A percentile compares a stretch with the other conserved stretches of the same genome.
phyloP scores from a whole-genome alignment of 1,140 invertebrate genomes.

The Conus ventricosus region DNA sequence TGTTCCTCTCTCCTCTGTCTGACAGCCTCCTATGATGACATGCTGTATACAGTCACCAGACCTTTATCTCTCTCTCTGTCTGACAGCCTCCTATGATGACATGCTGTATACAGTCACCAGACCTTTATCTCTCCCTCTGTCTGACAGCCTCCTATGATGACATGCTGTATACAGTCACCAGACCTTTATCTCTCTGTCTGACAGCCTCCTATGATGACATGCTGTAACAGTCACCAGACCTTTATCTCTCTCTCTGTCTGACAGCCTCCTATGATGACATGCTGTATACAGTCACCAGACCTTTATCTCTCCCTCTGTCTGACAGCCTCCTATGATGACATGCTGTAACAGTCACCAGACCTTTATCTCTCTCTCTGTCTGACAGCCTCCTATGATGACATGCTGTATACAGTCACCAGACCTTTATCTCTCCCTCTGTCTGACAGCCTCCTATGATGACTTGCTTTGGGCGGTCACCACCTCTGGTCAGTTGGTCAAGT shows the following conservation, averaged over 20 bases:
- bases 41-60: not conserved
- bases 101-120: constrained; percentile 48
- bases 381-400: constrained; percentile 62
- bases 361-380: not conserved
- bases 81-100: constrained; percentile 62
- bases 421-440: not conserved
- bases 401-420: constrained; percentile 45
- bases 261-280: constrained; percentile 63
- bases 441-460: not conserved
- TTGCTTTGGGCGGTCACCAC: constrained; percentile 58
- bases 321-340: not conserved
- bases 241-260: constrained; percentile 11
- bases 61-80: not conserved
- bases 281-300: constrained; percentile 40
- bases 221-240: not conserved
- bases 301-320: no score
- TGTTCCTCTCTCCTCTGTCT: no score
- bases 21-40: not conserved
- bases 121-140: not conserved
- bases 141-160: not conserved
- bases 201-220: not conserved
- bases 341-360: not conserved
- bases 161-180: not conserved
- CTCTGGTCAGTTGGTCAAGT: constrained; percentile 62
- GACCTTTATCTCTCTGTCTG: no score